Base-by-base conservation (phyloP, 2,113 vertebrate genomes). In the Pycnonotus jocosus region DNA sequence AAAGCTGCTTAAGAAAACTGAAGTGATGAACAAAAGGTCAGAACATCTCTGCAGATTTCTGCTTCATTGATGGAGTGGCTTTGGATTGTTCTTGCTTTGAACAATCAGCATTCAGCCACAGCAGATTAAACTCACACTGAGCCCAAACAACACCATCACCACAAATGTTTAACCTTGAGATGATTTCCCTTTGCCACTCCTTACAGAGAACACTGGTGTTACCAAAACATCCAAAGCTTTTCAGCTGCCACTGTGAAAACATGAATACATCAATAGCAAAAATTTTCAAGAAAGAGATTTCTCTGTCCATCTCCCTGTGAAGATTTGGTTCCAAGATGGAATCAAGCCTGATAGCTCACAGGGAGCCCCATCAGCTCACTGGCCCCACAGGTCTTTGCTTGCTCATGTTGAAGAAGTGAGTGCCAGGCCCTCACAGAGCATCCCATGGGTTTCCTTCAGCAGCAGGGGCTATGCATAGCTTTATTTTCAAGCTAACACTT, bases 1-100 rank as follows among this genome's bases (percentile, higher is more conserved):
- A 45, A 91, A 91, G 23, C 24, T 65, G 24, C 30, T 68, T 72
- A 19, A 91, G 57, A 80, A 95, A 90, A 57, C 45, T 51, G 18
- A 82, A 82, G 40, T 50, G 37, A 40, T 76, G 23, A 53, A 47
- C 47, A 50, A 66, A 73, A 91, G 38, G 37, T 85, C 37, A 40
- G 33, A 37, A 53, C 28, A 11, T 62, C 77, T 89, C 50, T 65
- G 27, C 22, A 64, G 69, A 48, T 81, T 60, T 69, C 56, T 83
- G 24, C 45, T 33, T 83, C 38, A 31, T 15, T 54, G 45, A 19
- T 83, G 35, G 28, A 53, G 61, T 35, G 40, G 27, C 61, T 38
- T 71, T 66, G 44, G 40, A 50, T 87, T 79, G 21, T 24, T 87
- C 57, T 74, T 86, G 18, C 61, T 66, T 92, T 74, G 45, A 81